Conservation (phyloP, 2,113 vertebrate genomes). For the Microtus oregoni region DNA sequence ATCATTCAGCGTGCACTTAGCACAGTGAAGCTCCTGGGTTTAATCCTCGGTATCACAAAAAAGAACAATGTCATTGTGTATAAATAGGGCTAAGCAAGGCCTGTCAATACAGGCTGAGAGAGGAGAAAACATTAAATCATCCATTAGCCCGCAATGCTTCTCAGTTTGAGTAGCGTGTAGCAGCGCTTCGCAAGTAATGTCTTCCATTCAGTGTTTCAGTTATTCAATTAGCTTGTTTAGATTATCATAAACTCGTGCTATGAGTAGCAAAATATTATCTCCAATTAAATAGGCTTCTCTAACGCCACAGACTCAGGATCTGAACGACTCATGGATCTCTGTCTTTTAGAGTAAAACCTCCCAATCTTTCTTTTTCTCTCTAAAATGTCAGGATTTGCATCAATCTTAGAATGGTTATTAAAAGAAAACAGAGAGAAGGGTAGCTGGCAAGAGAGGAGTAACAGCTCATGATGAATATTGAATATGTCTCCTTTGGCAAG, state of each 20-base stretch:
- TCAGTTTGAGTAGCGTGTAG: background rate
- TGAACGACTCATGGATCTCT: background rate
- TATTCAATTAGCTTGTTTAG: background rate
- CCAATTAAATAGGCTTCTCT: background rate
- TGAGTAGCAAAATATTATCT: background rate
- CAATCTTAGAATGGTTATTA: background rate
- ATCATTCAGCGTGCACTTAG: background rate
- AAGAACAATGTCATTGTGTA: background rate
- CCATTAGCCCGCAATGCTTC: background rate
- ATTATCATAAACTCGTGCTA: background rate
- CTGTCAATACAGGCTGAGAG: background rate
- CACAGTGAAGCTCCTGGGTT: background rate
- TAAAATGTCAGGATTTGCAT: constrained; percentile 28
- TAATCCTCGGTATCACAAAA: background rate
- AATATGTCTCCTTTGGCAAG: constrained; percentile 25
- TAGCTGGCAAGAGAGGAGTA: background rate
- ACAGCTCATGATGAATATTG: constrained; percentile 15
- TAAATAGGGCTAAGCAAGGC: background rate
- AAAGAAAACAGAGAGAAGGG: background rate
- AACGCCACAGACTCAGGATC: background rate
- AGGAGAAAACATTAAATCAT: background rate
- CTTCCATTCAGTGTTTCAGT: background rate
- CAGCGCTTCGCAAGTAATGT: background rate
- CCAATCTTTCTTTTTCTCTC: background rate
- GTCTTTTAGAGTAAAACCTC: constrained; percentile 27